Percentiles rank a stretch among this genome's conserved stretches.
Evolutionary conservation across 2,888 invertebrate genomes (phyloP).

Genomic region (Resseliella maxima): DNA sequence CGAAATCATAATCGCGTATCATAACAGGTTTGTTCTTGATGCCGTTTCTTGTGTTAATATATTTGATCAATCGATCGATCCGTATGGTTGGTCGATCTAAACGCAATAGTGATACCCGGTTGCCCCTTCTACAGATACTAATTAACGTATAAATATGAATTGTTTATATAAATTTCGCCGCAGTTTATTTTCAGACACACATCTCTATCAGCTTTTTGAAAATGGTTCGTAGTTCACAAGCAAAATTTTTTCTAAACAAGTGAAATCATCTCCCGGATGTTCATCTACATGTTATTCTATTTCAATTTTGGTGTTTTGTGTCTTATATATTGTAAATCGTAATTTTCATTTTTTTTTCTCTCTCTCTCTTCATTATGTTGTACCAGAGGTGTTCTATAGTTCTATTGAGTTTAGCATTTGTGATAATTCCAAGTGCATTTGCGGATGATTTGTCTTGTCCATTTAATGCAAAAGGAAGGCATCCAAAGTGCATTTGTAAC

Average conservation of each 20-base stretch:
- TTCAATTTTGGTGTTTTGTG: not conserved
- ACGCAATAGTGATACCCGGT: not conserved
- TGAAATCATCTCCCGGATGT: too few species aligned
- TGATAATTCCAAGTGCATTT: not conserved
- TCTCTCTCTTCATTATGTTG: too few species aligned
- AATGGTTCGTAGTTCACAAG: not conserved
- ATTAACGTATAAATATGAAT: constrained; percentile 47
- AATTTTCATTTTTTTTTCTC: not conserved
- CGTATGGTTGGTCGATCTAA: not conserved
- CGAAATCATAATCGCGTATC: not conserved
- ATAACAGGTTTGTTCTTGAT: constrained; percentile 32
- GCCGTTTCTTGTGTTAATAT: not conserved
- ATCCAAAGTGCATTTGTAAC: constrained; percentile 20
- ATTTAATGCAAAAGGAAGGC: not conserved
- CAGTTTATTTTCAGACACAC: constrained; percentile 19
- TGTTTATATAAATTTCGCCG: not conserved
- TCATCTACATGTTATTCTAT: not conserved
- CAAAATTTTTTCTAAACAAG: not conserved
- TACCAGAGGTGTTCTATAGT: not conserved
- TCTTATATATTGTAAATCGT: not conserved
- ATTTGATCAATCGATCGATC: not conserved
- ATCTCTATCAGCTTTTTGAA: not conserved
- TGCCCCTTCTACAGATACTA: not conserved
- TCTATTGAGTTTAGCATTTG: not conserved
- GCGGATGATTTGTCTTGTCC: not conserved